Percentiles rank a stretch among this genome's conserved stretches.
These are phyloP conservation scores for Hydrotaea cyrtoneurina DNA, from an alignment of 2,888 invertebrate genomes.

Conservation along the genomic window DNA sequence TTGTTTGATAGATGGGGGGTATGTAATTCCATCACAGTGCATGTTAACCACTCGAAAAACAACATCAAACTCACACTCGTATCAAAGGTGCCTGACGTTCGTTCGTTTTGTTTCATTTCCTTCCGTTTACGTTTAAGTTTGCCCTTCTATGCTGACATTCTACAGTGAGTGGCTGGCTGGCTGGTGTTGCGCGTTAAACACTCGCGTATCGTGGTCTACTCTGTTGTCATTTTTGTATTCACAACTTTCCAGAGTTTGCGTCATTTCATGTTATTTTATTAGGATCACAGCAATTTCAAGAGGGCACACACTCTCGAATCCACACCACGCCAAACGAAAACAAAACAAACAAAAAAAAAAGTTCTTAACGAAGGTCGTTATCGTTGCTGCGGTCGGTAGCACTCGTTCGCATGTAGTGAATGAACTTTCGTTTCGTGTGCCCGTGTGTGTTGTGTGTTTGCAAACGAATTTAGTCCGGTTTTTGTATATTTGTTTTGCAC, in stretches of 20 bases:
- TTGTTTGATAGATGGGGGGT: neutral
- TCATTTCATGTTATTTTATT: conserved; percentile 80
- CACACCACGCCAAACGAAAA: neutral
- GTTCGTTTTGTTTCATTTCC: too few species aligned
- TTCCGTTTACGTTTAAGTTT: neutral
- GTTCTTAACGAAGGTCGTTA: conserved; percentile 48
- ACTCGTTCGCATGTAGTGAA: conserved; percentile 41
- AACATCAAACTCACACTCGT: too few species aligned
- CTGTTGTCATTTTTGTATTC: conserved; percentile 54
- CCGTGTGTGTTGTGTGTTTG: neutral
- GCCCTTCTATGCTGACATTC: neutral
- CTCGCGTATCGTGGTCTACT: neutral
- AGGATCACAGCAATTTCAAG: conserved; percentile 72
- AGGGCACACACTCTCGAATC: neutral
- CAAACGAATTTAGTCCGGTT: conserved; percentile 19
- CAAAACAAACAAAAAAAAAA: conserved; percentile 20
- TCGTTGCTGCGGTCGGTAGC: conserved; percentile 33
- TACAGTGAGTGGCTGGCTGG: neutral
- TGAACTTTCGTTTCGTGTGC: conserved; percentile 46
- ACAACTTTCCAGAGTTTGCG: conserved; percentile 79
- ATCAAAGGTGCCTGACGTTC: too few species aligned
- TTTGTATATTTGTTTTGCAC: conserved; percentile 16
- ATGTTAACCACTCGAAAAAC: neutral
- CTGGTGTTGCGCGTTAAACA: neutral
- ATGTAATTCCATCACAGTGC: neutral